phyloP scores from a whole-genome alignment of 1,140 invertebrate species.

The Bombus breviceps region DNA sequence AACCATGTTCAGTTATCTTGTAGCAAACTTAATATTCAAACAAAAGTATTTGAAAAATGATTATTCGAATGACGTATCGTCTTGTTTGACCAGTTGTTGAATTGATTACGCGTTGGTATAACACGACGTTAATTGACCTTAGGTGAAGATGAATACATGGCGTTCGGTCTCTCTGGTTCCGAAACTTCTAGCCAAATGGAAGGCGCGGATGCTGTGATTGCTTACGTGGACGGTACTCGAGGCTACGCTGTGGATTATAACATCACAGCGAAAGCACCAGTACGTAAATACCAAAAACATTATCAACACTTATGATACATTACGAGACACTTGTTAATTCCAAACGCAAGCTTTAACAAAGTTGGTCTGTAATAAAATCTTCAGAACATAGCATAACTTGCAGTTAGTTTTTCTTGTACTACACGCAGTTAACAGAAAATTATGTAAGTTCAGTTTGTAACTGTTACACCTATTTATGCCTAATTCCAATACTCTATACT shows the following conservation, averaged over 20 bases:
- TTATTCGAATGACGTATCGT: background rate
- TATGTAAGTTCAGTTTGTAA: no score
- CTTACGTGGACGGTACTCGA: slow-evolving; percentile 88
- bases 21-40: background rate
- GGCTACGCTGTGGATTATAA: slow-evolving; percentile 93
- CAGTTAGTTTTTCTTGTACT: no score
- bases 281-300: slow-evolving; percentile 76
- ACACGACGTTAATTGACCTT: background rate
- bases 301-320: no score
- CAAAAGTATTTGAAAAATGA: background rate
- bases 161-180: slow-evolving; percentile 93
- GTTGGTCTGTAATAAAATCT: no score
- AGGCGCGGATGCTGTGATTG: slow-evolving; percentile 92
- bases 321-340: no score
- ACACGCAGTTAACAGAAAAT: no score
- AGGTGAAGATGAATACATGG: slow-evolving; percentile 91
- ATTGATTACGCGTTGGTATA: background rate
- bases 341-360: no score
- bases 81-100: background rate
- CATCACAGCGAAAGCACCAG: slow-evolving; percentile 91
- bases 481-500: no score
- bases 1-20: background rate
- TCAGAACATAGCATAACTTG: background rate
- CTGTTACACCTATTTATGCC: no score
- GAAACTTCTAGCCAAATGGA: slow-evolving; percentile 89